A percentile compares a stretch with the other conserved stretches of the same genome.
These are phyloP conservation scores for Buphagus erythrorhynchus DNA, from an alignment of 2,797 vertebrate species.

Conservation along the genomic window DNA sequence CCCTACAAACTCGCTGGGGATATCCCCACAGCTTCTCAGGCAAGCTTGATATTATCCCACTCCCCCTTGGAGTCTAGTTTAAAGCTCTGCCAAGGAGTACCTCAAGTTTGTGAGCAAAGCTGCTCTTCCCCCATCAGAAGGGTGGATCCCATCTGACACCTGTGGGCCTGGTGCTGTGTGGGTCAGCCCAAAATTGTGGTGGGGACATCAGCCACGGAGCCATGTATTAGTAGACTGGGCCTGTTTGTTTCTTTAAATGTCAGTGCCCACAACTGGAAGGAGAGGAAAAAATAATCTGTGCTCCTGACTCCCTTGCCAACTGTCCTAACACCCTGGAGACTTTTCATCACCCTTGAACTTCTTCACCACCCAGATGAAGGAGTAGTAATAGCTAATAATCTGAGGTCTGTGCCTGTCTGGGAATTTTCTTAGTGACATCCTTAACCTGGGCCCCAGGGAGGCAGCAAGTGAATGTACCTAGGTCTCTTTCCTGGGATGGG, in stretches of 20 bases:
- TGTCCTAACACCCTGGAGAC: not conserved
- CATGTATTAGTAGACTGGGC: not conserved
- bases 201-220: not conserved
- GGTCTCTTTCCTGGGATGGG: not conserved
- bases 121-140: rapidly evolving
- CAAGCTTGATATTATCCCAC: not conserved
- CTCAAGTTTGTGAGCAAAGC: not conserved
- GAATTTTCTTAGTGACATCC: not conserved
- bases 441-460: not conserved
- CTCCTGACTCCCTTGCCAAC: not conserved
- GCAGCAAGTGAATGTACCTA: not conserved
- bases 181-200: not conserved
- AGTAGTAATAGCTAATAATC: not conserved
- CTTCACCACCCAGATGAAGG: not conserved
- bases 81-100: not conserved
- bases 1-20: not conserved
- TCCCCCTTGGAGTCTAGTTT: not conserved
- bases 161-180: not conserved
- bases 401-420: not conserved
- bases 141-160: not conserved
- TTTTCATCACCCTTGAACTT: not conserved
- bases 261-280: not conserved
- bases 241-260: not conserved
- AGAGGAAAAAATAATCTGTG: not conserved
- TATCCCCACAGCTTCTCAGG: not conserved